Percentiles rank a stretch among this genome's conserved stretches.
Evolutionary conservation across 2,797 vertebrate genomes (phyloP).

Genomic region (Clarias fuscus): DNA sequence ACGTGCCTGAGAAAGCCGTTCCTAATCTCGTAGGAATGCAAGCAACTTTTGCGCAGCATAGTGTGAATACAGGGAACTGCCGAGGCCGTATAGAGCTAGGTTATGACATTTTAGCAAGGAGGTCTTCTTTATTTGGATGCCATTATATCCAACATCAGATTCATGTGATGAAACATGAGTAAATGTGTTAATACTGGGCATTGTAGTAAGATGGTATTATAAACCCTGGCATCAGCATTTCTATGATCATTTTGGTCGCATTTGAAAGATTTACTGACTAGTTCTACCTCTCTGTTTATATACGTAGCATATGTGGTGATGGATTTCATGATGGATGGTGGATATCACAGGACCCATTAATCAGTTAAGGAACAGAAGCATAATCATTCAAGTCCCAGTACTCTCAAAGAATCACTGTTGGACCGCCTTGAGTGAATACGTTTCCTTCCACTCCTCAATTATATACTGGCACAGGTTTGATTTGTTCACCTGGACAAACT

Average conservation of each 20-base stretch:
- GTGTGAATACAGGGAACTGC: slow-evolving; percentile 14
- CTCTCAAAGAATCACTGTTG: not conserved
- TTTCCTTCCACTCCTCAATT: not conserved
- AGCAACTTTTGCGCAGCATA: slow-evolving; percentile 18
- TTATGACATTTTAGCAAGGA: not conserved
- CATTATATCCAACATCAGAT: not conserved
- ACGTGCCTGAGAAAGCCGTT: slow-evolving; percentile 48
- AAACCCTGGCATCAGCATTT: not conserved
- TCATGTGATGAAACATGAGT: not conserved
- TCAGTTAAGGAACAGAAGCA: not conserved
- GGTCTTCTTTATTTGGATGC: not conserved
- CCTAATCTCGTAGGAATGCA: slow-evolving; percentile 55
- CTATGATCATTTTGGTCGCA: not conserved
- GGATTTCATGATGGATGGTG: not conserved
- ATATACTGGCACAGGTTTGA: not conserved
- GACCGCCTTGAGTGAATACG: not conserved
- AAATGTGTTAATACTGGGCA: not conserved
- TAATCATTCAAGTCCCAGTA: not conserved
- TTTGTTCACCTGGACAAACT: not conserved
- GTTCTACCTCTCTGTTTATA: not conserved
- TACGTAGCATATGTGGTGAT: no score
- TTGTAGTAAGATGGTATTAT: not conserved
- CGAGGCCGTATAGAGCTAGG: not conserved
- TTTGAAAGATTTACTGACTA: not conserved
- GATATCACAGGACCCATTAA: not conserved